Evolutionary conservation across 2,113 vertebrate genomes (phyloP), one percentile per base, ranked within the genome.

Genomic region (Podocnemis expansa): DNA sequence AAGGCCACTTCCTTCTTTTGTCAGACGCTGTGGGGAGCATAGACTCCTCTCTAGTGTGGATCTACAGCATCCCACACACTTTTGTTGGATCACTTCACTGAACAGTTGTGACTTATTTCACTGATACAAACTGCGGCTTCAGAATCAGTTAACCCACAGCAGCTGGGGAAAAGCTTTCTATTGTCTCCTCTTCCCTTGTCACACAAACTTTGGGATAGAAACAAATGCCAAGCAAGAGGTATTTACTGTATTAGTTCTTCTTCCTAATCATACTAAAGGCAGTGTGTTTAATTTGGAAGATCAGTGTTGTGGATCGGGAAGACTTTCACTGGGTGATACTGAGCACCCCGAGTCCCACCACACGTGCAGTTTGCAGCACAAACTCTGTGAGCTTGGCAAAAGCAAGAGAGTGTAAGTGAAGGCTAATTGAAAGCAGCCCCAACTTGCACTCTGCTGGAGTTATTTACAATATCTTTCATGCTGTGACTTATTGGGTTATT

Each of bases 401-500:
- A 89, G 88, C 89, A 2, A 88, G 94, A 85, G 90, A 95, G 91
- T 0, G 0, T 95, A 95, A 97, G 96, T 92, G 96, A 97, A 95
- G 93, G 95, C 94, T 97, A 95, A 96, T 96, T 97, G 96, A 96
- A 97, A 96, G 96, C 96, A 94, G 96, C 97, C 94, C 94, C 90
- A 92, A 91, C 94, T 94, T 96, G 90, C 83, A 91, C 93, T 96
- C 96, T 47, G 88, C 84, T 95, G 96, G 95, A 97, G 93, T 93
- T 95, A 91, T 95, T 96, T 96, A 96, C 97, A 93, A 49, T 94
- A 93, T 96, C 96, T 96, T 96, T 97, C 94, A 94, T 90, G 96
- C 84, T 7, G 84, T 84, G 91, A 93, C 94, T 97, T 95, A 88
- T 91, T 90, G 94, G 96, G 95, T 94, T 96, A 93, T 96, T 96